Percentiles rank a stretch among this genome's conserved stretches.
Evolutionary conservation across 2,888 invertebrate genomes (phyloP).

Genomic region (Lasioglossum vierecki): DNA sequence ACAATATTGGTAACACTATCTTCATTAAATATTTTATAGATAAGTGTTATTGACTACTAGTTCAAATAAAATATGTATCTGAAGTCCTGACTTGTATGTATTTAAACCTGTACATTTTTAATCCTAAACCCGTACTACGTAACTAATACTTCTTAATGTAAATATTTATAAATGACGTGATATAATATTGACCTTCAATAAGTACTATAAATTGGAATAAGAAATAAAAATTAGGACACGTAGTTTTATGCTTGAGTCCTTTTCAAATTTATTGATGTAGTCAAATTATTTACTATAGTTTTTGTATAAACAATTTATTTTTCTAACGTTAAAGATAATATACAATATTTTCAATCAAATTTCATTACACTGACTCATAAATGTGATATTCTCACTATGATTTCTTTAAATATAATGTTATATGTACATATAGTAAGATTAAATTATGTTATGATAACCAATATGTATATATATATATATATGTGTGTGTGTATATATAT

Average conservation of each 20-base stretch:
- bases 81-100: not conserved
- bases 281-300: constrained; percentile 31
- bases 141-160: not conserved
- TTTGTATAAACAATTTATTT: constrained; percentile 48
- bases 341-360: constrained; percentile 57
- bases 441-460: constrained; percentile 45
- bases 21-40: constrained; percentile 2
- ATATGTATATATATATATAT: constrained; percentile 10
- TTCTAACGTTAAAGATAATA: constrained; percentile 43
- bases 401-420: constrained; percentile 33
- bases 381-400: constrained; percentile 41
- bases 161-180: not conserved
- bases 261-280: constrained; percentile 27
- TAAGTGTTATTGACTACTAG: not conserved
- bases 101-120: constrained; percentile 1
- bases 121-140: not conserved
- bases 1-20: not conserved
- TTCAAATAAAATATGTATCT: constrained; percentile 11
- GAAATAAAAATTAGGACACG: constrained; percentile 38
- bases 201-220: not conserved
- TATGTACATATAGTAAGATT: constrained; percentile 51
- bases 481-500: not conserved
- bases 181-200: not conserved
- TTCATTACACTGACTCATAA: constrained; percentile 46
- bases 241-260: not conserved